phyloP scores from a whole-genome alignment of 2,888 invertebrate species.

The Stenoptilia bipunctidactyla region DNA sequence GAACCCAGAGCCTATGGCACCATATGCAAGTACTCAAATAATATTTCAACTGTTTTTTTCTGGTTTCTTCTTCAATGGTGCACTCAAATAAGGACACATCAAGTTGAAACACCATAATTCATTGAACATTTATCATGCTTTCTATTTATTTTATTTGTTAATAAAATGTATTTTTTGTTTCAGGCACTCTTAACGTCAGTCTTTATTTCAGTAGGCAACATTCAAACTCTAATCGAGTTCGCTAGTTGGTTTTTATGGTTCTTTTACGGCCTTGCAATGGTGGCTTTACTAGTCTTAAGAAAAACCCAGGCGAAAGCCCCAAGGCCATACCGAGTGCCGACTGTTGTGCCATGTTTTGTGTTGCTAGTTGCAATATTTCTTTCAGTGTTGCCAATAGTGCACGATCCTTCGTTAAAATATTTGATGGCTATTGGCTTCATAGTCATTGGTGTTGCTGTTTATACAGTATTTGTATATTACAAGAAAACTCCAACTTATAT shows the following conservation, averaged over 20 bases:
- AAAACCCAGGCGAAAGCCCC: slow-evolving; percentile 75
- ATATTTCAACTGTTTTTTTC: too few species aligned
- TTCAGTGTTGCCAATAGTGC: slow-evolving; percentile 79
- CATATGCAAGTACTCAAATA: too few species aligned
- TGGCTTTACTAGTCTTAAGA: slow-evolving; percentile 80
- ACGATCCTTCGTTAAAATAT: slow-evolving; percentile 82
- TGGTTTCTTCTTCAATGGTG: too few species aligned
- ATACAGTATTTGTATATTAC: slow-evolving; percentile 81
- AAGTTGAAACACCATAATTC: too few species aligned
- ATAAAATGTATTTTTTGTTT: slow-evolving; percentile 22
- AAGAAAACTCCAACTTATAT: slow-evolving; percentile 73
- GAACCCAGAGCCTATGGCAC: too few species aligned
- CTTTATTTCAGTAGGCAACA: slow-evolving; percentile 81
- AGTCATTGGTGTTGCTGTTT: slow-evolving; percentile 76
- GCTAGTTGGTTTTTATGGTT: slow-evolving; percentile 91
- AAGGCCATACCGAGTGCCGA: slow-evolving; percentile 82
- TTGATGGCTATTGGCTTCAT: slow-evolving; percentile 82
- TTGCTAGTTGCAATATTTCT: slow-evolving; percentile 79
- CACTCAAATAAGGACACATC: too few species aligned
- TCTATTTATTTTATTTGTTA: background rate
- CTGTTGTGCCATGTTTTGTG: slow-evolving; percentile 79
- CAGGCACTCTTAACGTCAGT: slow-evolving; percentile 77
- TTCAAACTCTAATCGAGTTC: slow-evolving; percentile 83
- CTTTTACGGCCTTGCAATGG: slow-evolving; percentile 87
- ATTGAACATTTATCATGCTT: too few species aligned